Evolutionary conservation across 1,140 invertebrate genomes (phyloP).

Genomic region (Euschistus heros): DNA sequence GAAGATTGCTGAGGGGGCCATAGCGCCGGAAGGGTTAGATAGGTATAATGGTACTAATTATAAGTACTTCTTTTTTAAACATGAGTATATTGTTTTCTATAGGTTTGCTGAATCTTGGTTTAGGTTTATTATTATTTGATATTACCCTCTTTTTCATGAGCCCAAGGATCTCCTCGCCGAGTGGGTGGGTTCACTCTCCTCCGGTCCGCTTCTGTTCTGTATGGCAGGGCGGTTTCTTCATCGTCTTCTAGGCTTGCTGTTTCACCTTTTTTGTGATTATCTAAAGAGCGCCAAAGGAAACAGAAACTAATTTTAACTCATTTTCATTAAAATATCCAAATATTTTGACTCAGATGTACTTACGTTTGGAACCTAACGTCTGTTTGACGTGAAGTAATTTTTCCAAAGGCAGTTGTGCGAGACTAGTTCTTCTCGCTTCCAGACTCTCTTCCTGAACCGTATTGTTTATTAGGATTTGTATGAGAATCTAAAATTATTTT

Average conservation of each 20-base stretch:
- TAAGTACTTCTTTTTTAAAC: no score
- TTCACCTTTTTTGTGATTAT: background rate
- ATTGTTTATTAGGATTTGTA: no score
- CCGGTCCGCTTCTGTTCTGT: background rate
- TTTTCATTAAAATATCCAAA: no score
- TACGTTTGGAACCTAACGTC: constrained; percentile 4
- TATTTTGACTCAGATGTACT: no score
- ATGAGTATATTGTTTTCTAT: no score
- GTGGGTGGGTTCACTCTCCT: background rate
- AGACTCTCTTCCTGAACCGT: background rate
- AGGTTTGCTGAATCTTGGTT: no score
- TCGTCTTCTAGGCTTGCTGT: background rate
- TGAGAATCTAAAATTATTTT: no score
- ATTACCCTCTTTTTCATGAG: background rate
- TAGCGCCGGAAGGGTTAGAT: no score
- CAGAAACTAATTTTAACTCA: no score
- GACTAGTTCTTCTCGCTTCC: constrained; percentile 1
- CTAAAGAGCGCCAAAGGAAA: background rate
- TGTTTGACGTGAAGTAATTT: constrained; percentile 21
- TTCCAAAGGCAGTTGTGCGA: constrained; percentile 17
- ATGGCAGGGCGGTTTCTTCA: background rate
- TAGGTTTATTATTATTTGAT: background rate
- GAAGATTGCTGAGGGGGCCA: no score
- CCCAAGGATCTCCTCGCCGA: background rate
- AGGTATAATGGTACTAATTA: no score